Evolutionary conservation across 1,140 invertebrate species (phyloP), one percentile per base, ranked within the genome.

Genomic region (Drosophila serrata): DNA sequence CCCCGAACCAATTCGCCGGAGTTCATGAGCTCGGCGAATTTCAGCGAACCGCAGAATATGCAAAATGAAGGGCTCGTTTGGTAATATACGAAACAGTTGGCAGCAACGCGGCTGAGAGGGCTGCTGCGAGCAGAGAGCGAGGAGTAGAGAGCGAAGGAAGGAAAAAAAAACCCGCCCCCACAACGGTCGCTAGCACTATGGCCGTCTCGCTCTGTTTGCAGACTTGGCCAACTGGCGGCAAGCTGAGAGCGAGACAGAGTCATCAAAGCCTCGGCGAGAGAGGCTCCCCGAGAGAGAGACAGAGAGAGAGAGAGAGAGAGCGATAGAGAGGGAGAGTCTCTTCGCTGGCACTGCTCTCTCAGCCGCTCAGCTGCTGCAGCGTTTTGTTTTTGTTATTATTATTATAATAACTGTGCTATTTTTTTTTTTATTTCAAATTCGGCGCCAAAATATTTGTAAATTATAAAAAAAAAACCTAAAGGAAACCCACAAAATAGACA

Each of bases 51-150:
- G 62, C 95, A 95, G 93, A 95, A 95, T 93, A 94, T 96, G 92
- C 95, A 95, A 92, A 96, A 95, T 93, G 95, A 96, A 92, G 95
- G 95, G 59, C 94, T 96, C 81, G 95, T 95, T 93, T 96, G 95
- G 95, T 96, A 95, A 92, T 93, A 92, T 92, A 84, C 88, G 77
- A 90, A 86, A 92, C 84, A 92, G 78, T 91, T 92, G 87, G 91
- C 91, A 91, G 91, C 91, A 91, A 91, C 76, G 81, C 90, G 90
- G 73, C 77, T 92, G 19, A 55, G 51, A 55, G 51, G 51, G 84
- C 90, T 91, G 63, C 81, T 92, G 55, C 61, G 60, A 33, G 45
- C 43, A 2, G 24, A 24, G 49, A 69, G 67, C 37, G 68, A 72
- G 51, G 22, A 40, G 49, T 55, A 59, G 48, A 43, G 62, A 60